Evolutionary conservation across 1,140 invertebrate species (phyloP), one percentile per base, ranked within the genome.

Genomic region (Achatina immaculata): DNA sequence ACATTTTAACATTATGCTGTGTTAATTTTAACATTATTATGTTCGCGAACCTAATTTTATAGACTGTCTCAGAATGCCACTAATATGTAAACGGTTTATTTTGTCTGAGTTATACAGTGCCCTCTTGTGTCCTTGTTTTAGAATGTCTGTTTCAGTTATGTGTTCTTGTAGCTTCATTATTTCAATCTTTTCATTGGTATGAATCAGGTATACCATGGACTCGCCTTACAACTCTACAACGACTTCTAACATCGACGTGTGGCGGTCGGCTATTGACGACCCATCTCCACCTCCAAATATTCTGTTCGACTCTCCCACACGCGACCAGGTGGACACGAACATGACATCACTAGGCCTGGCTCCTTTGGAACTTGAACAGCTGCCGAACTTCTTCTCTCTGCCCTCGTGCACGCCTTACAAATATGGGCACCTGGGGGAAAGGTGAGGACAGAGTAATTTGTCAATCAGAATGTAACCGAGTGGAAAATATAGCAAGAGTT

Each of bases 371-470:
- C 55, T 76, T 31, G 74, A 76, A 51, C 48, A 58, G 40, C 38
- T 76, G 28, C 74, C 74, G 0, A 76, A 76, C 24, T 76, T 76
- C 24, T 76, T 76, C 40, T 76, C 74, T 11, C n/a, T 75, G n/a
- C 55, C 74, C 28, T 43, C 74, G 1, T 76, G 74, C 36, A 0
- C 74, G 24, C n/a, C 74, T 76, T 76, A 76, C 74, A 76, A 76
- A 38, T 76, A 76, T 45, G 74, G 74, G 14, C 74, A 76, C 40
- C 31, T 76, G 2, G 36, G 48, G 28, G 74, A 76, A 9, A 76
- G 74, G 74, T 76, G 40, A 62, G 74, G 28, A 48, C 6, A n/a
- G n/a, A 55, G 51, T 55, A n/a, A 55, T 55, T n/a, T 16, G n/a
- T 16, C 14, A 55, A 55, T 16, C 51, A 55, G n/a, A 55, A 55